Base-by-base conservation (phyloP, 2,797 vertebrate species). In the Propithecus perrieri region DNA sequence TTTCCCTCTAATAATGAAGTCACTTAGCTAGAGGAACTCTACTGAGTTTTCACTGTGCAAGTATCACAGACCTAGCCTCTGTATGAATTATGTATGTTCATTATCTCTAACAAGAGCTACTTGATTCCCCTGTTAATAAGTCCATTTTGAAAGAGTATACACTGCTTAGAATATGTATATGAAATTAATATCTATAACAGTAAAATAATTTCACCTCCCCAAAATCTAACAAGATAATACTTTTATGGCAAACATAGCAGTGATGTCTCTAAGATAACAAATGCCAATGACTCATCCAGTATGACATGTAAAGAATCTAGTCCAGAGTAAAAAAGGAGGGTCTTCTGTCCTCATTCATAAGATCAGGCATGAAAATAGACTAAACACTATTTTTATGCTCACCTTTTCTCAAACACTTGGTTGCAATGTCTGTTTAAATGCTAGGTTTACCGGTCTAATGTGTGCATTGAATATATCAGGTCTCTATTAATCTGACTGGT, bases 401-500 rank as follows among this genome's bases (percentile, higher is more conserved):
- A 26, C 1, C 50, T 41, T 85, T 88, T 61, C 92, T 95, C 78
- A 67, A 46, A 92, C 26, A 33, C 35, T 80, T 46, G 22, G 80
- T 46, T 89, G 95, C 76, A 72, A 50, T 3, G 26, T 80, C 91
- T 65, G 33, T 48, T 89, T 89, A 53, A 92, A 71, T n/a, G 59
- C 4, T 20, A 41, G n/a, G 65, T 41, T 89, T 79, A 78, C 33
- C 65, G 84, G 65, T 74, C 24, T n/a, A 53, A 46, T 18, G 13
- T 46, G 46, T 13, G 46, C 71, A 74, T n/a, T 85, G n/a, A 92
- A 3, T 75, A 10, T 11, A 17, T 41, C 22, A 20, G 61, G 26
- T 91, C 84, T 59, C 9, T 88, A 33, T 93, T 91, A 59, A 81
- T 75, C 53, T 96, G 89, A 79, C 85, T 55, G 55, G 84, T 38